These are phyloP conservation scores for Parthenolecanium corni DNA, from an alignment of 2,888 invertebrate species.

Conservation along the genomic window DNA sequence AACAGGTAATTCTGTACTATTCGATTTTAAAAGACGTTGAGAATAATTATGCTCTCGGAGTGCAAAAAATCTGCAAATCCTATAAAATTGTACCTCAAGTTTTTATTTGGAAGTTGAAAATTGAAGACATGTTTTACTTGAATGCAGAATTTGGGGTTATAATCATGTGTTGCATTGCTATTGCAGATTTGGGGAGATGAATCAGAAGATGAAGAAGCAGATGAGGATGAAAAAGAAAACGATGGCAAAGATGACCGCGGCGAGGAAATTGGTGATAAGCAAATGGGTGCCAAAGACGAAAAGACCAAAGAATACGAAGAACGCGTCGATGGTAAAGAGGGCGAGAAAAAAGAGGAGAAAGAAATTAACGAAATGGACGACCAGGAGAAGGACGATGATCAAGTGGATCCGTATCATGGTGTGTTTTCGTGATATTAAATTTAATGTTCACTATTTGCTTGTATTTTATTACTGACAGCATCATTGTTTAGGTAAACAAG, in stretches of 20 bases:
- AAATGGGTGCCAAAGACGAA: conserved; percentile 64
- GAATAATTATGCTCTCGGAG: conserved; percentile 33
- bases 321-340: conserved; percentile 45
- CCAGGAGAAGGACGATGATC: conserved; percentile 60
- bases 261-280: conserved; percentile 53
- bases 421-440: conserved; percentile 34
- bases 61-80: conserved; percentile 46
- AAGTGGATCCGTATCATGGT: conserved; percentile 71
- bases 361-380: conserved; percentile 78
- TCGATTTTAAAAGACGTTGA: neutral
- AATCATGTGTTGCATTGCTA: conserved; percentile 26
- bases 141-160: neutral
- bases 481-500: conserved; percentile 44
- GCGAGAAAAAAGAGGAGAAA: conserved; percentile 48
- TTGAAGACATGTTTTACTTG: neutral
- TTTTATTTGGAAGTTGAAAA: neutral
- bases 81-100: no score
- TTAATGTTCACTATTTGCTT: neutral
- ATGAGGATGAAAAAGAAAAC: conserved; percentile 44
- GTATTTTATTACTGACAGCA: neutral
- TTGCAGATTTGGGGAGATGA: conserved; percentile 46
- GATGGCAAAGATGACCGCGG: conserved; percentile 37
- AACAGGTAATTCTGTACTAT: conserved; percentile 36
- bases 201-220: conserved; percentile 55
- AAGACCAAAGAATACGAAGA: conserved; percentile 44